Evolutionary conservation across 2,113 vertebrate species (phyloP), one percentile per base, ranked within the genome.

Genomic region (Cyrtonyx montezumae): DNA sequence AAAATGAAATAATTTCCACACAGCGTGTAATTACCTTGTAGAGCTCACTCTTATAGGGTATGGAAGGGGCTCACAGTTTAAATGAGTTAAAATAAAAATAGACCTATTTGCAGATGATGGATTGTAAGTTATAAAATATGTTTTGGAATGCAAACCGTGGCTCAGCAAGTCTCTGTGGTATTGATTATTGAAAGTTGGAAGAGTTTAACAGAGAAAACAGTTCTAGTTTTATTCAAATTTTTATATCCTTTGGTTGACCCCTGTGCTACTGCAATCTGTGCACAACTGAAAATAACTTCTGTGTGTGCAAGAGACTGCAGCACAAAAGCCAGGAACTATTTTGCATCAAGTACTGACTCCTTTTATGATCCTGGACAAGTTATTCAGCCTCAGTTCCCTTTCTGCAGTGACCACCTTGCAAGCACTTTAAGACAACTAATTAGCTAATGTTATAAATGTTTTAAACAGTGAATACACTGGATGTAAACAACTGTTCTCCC

Each of bases 251-350:
- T 87, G 48, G 81, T 76, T 0, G 0, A 76, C n/a, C 7, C 32
- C 48, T 53, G 30, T 48, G 36, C 73, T 81, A 79, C 7, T 76
- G 70, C 45, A 87, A 45, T 69, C 70, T 75, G 59, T 74, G 48
- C 30, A 34, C n/a, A 89, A 87, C 42, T 79, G 81, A 84, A 89
- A 94, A 76, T 19, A 94, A 65, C 14, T 16, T 79, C 58, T 81
- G 62, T 82, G 40, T 0, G 0, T 70, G 71, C 91, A 95, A 77
- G 22, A 61, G 5, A 28, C 43, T 65, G 73, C 43, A 82, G 14
- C 34, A 76, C 71, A 40, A 73, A 87, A 87, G 48, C 17, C 62
- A 91, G n/a, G 36, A 89, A 73, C 40, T 79, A 61, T 55, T 75
- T 66, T 67, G 9, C 25, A 69, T 45, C 73, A 80, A 65, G 42